Base-by-base conservation (phyloP, 23 tunicate genomes). In the Styela plicata region DNA sequence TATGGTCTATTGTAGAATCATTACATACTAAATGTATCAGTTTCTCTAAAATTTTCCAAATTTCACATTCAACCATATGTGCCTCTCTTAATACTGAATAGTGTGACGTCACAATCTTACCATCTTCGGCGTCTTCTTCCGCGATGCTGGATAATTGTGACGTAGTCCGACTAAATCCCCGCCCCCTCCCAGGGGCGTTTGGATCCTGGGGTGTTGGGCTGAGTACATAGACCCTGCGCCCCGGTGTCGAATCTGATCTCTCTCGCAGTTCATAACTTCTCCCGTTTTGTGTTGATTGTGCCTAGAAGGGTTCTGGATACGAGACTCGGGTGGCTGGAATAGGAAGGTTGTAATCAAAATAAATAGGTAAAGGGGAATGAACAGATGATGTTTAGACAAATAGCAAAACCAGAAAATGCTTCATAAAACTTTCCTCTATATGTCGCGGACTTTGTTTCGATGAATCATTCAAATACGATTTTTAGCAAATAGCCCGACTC, bases 91-190 rank as follows among this genome's bases (percentile, higher is more conserved):
- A n/a, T n/a, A n/a, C n/a, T n/a, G n/a, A n/a, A n/a, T n/a, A n/a
- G n/a, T n/a, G n/a, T 44, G 57, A 44, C 13, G 57, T 44, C 57
- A 44, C 13, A 44, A 13, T 18, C 64, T 76, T 53, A 76, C 81
- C 64, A 36, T 76, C 81, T 27, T 74, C 79, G 18, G 65, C 37
- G 1, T 36, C 52, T 44, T 76, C 81, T 30, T 76, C 81, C 0
- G 81, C 65, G 2, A 76, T 76, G 64, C 81, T 76, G 27, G 81
- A 37, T 27, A 76, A 53, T 53, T 76, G 81, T 52, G 81, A 53
- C 66, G 81, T 53, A 22, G 66, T 44, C 33, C 81, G 81, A 29
- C 66, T 76, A 29, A 76, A 76, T 33, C 52, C 66, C 2, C 81
- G n/a, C 66, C 66, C 64, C 2, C 81, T 26, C n/a, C 21, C 23